Conservation (phyloP, 2,113 vertebrate genomes). For the Actenoides hombroni region DNA sequence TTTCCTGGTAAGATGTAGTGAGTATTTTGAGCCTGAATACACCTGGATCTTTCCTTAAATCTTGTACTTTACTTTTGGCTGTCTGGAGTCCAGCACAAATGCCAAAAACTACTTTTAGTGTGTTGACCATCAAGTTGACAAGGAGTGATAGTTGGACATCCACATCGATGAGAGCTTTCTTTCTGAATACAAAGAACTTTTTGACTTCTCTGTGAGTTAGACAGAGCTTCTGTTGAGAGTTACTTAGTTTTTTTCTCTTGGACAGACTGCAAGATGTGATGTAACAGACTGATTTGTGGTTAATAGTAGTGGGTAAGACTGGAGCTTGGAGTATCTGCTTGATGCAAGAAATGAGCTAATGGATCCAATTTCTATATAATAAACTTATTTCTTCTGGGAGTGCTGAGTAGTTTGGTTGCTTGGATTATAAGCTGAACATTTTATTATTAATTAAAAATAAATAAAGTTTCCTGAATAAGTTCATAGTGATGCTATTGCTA, state of each 20-base stretch:
- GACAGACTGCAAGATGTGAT: slow-evolving; percentile 30
- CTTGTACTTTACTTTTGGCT: not conserved
- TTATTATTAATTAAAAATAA: not conserved
- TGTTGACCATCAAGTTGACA: not conserved
- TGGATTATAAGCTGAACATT: not conserved
- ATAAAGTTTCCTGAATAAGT: not conserved
- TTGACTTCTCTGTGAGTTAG: not conserved
- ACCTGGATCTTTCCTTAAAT: not conserved
- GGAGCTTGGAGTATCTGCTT: slow-evolving; percentile 1
- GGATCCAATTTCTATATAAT: not conserved
- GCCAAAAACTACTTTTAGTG: not conserved
- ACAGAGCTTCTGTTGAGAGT: slow-evolving; percentile 2
- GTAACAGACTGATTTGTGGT: slow-evolving; percentile 37
- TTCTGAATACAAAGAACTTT: slow-evolving; percentile 18
- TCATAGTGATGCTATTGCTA: not conserved
- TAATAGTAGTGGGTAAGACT: not conserved
- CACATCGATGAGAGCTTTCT: not conserved
- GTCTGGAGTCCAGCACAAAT: not conserved
- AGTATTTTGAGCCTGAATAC: not conserved
- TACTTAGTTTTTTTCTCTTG: slow-evolving; percentile 1
- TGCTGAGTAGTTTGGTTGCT: not conserved
- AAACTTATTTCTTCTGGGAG: not conserved
- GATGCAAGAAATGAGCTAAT: slow-evolving; percentile 17
- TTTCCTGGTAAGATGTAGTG: not conserved
- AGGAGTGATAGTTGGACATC: not conserved